phyloP scores from a whole-genome alignment of 1,140 invertebrate genomes.

The Hyphantria cunea region DNA sequence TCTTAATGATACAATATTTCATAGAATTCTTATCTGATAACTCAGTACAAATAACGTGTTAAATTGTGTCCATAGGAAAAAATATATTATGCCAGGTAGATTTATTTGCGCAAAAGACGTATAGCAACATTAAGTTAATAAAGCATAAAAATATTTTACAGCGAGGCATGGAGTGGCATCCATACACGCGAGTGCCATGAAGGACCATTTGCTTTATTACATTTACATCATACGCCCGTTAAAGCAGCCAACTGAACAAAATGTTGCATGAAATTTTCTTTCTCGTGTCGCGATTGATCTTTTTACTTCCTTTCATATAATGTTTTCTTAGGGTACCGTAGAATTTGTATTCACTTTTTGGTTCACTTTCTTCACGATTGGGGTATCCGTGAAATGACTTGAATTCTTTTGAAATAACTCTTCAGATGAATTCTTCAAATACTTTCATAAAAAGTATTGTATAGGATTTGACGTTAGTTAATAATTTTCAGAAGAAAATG shows the following conservation, averaged over 20 bases:
- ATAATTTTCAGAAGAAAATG: no score
- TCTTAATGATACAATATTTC: constrained; percentile 20
- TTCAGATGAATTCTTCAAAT: not conserved
- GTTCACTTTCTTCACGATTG: constrained; percentile 12
- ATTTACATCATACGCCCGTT: constrained; percentile 60
- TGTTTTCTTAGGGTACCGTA: constrained; percentile 11
- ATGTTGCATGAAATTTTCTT: constrained; percentile 57
- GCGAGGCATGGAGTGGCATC: constrained; percentile 41
- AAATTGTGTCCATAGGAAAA: not conserved
- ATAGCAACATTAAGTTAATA: constrained; percentile 46
- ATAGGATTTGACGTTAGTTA: no score
- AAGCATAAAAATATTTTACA: constrained; percentile 57
- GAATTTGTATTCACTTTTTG: constrained; percentile 3
- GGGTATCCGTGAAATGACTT: constrained; percentile 1
- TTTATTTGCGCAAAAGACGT: constrained; percentile 29
- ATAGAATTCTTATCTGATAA: constrained; percentile 21
- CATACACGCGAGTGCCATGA: constrained; percentile 45
- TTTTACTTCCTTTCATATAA: constrained; percentile 26
- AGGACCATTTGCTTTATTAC: constrained; percentile 63
- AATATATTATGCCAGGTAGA: constrained; percentile 18
- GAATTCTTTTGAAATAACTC: constrained; percentile 1
- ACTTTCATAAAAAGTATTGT: not conserved
- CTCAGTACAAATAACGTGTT: constrained; percentile 15
- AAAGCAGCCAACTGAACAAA: constrained; percentile 53
- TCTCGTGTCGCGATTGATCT: constrained; percentile 35